Evolutionary conservation across 2,797 vertebrate species (phyloP).

Genomic region (Alca torda): DNA sequence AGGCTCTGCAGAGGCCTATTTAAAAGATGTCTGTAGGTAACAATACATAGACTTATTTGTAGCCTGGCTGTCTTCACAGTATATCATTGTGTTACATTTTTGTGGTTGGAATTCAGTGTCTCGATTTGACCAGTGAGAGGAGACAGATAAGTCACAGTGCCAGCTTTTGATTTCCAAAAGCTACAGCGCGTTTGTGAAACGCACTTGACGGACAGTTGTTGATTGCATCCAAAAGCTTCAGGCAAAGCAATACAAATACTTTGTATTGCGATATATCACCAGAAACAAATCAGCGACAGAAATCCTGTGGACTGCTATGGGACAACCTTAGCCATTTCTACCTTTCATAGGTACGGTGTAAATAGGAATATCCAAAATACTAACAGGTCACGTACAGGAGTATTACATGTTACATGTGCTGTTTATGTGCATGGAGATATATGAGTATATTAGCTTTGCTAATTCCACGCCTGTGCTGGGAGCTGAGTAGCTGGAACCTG

Average conservation of each 20-base stretch:
- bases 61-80: slow-evolving; percentile 43
- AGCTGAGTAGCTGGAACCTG: background rate
- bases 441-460: background rate
- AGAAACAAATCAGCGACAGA: background rate
- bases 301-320: background rate
- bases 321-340: background rate
- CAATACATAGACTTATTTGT: background rate
- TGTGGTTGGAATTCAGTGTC: background rate
- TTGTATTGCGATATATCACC: background rate
- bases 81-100: background rate
- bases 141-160: background rate
- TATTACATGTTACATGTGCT: background rate
- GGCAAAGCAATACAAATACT: background rate
- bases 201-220: background rate
- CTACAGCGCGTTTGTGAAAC: background rate
- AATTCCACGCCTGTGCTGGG: background rate
- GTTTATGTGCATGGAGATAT: background rate
- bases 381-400: background rate
- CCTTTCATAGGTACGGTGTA: rapidly evolving
- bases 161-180: background rate
- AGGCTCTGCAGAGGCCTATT: background rate
- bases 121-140: background rate
- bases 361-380: background rate
- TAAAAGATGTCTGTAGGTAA: background rate
- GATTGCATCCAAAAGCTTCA: background rate